phyloP scores from a whole-genome alignment of 2,888 invertebrate species.

The Drosophila kuntzei region DNA sequence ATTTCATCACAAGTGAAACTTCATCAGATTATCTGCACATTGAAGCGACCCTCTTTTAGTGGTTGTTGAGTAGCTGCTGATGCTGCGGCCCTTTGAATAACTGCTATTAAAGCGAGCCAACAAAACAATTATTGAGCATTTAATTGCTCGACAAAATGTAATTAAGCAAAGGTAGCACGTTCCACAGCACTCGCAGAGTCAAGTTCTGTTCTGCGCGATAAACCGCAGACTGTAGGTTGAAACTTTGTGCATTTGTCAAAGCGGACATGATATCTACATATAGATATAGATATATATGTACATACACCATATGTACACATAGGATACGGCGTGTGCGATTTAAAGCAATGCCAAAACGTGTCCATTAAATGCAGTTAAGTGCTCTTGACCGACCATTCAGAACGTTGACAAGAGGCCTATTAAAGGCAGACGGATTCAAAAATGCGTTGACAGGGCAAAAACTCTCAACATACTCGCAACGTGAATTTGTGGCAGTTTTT shows the following conservation, averaged over 20 bases:
- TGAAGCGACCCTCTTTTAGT: neutral
- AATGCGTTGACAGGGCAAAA: constrained; percentile 55
- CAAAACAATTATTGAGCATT: constrained; percentile 81
- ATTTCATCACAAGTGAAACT: neutral
- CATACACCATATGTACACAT: neutral
- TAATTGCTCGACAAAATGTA: constrained; percentile 78
- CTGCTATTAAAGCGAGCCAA: constrained; percentile 76
- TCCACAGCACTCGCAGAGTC: constrained; percentile 23
- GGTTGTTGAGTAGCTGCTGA: constrained; percentile 8
- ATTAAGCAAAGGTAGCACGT: constrained; percentile 76
- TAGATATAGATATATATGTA: neutral
- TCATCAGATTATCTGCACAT: neutral
- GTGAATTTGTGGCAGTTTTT: constrained; percentile 54
- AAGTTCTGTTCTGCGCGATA: constrained; percentile 47
- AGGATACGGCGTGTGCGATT: constrained; percentile 31
- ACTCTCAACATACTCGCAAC: constrained; percentile 9
- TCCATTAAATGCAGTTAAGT: constrained; percentile 70
- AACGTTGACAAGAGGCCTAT: constrained; percentile 64
- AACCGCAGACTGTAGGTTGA: constrained; percentile 53
- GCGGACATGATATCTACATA: constrained; percentile 18
- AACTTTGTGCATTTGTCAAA: constrained; percentile 49
- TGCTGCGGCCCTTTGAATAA: constrained; percentile 69
- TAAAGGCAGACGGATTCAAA: constrained; percentile 58
- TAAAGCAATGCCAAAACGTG: constrained; percentile 44
- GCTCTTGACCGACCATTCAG: constrained; percentile 35